These are phyloP conservation scores for Osmerus eperlanus DNA, from an alignment of 2,113 vertebrate genomes.

Conservation along the genomic window DNA sequence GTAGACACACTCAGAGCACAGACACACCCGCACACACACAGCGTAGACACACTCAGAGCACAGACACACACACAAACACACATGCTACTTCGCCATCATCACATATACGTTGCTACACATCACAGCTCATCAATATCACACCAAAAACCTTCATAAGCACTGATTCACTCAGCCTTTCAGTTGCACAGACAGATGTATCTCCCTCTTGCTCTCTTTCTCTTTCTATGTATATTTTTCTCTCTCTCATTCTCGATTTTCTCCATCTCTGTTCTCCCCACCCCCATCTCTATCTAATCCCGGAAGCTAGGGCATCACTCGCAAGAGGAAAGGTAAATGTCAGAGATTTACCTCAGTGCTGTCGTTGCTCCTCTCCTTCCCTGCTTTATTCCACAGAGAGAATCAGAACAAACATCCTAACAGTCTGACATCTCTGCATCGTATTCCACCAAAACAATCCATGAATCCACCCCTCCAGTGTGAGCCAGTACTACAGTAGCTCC, in stretches of 20 bases:
- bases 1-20: constrained; percentile 11
- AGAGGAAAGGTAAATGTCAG: constrained; percentile 61
- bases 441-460: constrained; percentile 46
- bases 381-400: constrained; percentile 54
- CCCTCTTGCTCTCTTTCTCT: constrained; percentile 20
- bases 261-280: constrained; percentile 45
- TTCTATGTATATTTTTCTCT: constrained; percentile 33
- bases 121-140: constrained; percentile 44
- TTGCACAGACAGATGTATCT: constrained; percentile 10
- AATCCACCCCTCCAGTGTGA: constrained; percentile 75
- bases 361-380: constrained; percentile 19
- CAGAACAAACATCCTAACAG: constrained; percentile 51
- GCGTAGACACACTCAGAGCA: constrained; percentile 3
- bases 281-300: constrained; percentile 59
- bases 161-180: constrained; percentile 28
- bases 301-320: constrained; percentile 58
- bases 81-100: constrained; percentile 31
- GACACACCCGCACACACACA: constrained; percentile 30
- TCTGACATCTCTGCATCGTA: constrained; percentile 35
- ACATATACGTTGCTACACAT: constrained; percentile 36
- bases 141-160: constrained; percentile 40
- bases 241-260: too few species aligned
- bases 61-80: constrained; percentile 24
- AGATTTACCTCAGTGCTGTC: constrained; percentile 58
- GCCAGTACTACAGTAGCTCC: constrained; percentile 60